A percentile compares a stretch with the other conserved stretches of the same genome.
These are phyloP conservation scores for Acanthurus tractus DNA, from an alignment of 2,797 vertebrate species.

Conservation along the genomic window DNA sequence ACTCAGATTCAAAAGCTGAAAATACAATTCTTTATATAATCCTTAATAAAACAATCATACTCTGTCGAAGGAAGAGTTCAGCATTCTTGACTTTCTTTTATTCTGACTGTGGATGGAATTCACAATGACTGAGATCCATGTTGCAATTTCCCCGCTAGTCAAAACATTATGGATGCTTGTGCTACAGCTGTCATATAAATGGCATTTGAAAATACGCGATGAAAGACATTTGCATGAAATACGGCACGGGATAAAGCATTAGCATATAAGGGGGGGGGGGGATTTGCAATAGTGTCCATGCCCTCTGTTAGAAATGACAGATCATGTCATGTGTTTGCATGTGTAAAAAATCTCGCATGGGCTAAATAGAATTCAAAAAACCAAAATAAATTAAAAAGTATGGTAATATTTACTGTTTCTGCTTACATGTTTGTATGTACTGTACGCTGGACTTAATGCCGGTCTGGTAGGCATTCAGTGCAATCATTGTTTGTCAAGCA, in stretches of 20 bases:
- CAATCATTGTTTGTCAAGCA: slow-evolving; percentile 35
- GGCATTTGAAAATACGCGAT: slow-evolving; percentile 67
- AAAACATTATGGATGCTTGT: slow-evolving; percentile 70
- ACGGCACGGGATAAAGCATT: slow-evolving; percentile 47
- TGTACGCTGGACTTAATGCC: slow-evolving; percentile 5
- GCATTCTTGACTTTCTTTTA: slow-evolving; percentile 54
- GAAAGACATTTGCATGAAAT: slow-evolving; percentile 72
- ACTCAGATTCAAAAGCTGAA: slow-evolving; percentile 32
- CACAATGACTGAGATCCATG: slow-evolving; percentile 55
- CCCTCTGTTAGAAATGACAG: slow-evolving; percentile 39
- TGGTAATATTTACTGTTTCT: neutral
- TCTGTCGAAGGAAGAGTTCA: slow-evolving; percentile 54
- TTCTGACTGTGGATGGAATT: slow-evolving; percentile 65
- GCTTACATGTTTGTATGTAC: slow-evolving; percentile 12
- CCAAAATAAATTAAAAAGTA: neutral
- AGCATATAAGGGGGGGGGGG: slow-evolving; percentile 44
- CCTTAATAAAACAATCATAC: slow-evolving; percentile 66
- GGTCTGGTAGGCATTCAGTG: slow-evolving; percentile 18
- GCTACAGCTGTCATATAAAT: slow-evolving; percentile 71
- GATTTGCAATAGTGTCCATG: slow-evolving; percentile 41
- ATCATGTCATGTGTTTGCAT: slow-evolving; percentile 45
- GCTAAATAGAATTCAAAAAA: slow-evolving; percentile 28
- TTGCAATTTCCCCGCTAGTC: slow-evolving; percentile 57
- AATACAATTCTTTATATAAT: slow-evolving; percentile 28
- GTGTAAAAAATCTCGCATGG: slow-evolving; percentile 18